Base-by-base conservation (phyloP, 1,140 invertebrate genomes). In the Steinernema khuongi region DNA sequence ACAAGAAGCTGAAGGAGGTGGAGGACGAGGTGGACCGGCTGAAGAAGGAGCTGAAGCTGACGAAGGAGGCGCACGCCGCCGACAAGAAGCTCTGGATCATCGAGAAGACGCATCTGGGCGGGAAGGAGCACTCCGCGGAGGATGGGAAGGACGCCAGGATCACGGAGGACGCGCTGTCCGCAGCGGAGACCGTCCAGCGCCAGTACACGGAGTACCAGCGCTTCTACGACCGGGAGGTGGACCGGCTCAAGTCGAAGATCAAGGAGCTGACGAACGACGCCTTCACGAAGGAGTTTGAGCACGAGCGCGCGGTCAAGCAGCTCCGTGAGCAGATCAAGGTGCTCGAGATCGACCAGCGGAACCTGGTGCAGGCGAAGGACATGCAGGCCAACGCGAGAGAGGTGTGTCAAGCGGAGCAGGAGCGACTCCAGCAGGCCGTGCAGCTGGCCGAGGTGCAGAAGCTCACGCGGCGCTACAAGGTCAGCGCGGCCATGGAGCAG, bases 161-260 rank as follows among this genome's bases (percentile, higher is more conserved):
- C 4, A 77, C 75, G 18, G 77, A 78, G 68, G 76, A 81, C 28
- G 83, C 84, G 1, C 67, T 83, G 36, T 74, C 69, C 1, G 79
- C 83, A 19, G 82, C 81, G 1, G 83, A 84, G 73, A 41, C 74
- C 19, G 77, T 85, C 30, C 83, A 81, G 31, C 72, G 77, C 17
- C 83, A 84, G 69, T 85, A 84, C 68, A 66, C 70, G 1, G 83
- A 84, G 29, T 85, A 81, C 67, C 80, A 84, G 69, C 74, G 79
- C 36, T 82, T 85, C 41, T 83, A 85, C 41, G 74, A 79, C n/a
- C 79, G 79, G 66, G 83, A 84, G 72, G 81, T 84, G 11, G 77
- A 75, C 60, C 70, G 84, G 11, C 72, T 84, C 28, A 84, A 81
- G 67, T 66, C 69, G 1, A 77, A 76, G 26, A 75, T 84, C 26